phyloP scores from a whole-genome alignment of 64 coral and sea anemone species.

The Cladopsammia gracilis region DNA sequence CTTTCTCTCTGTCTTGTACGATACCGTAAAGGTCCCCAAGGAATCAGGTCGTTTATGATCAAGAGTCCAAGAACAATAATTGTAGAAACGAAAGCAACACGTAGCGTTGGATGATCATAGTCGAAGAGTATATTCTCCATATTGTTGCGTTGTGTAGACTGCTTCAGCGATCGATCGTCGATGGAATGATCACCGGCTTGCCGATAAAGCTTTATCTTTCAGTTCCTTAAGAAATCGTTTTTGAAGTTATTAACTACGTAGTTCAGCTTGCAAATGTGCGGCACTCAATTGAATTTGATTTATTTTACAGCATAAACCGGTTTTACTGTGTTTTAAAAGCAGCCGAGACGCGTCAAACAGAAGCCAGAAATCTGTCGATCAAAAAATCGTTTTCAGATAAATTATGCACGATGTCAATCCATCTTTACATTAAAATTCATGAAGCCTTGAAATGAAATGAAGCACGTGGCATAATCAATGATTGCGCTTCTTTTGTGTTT shows the following conservation, averaged over 20 bases:
- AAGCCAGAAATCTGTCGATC: neutral
- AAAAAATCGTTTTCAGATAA: neutral
- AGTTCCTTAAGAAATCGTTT: no score
- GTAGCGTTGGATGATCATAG: slow-evolving; percentile 61
- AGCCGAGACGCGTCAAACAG: neutral
- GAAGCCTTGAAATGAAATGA: neutral
- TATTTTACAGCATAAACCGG: no score
- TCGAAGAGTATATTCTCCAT: slow-evolving; percentile 32
- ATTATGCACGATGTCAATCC: slow-evolving; percentile 9
- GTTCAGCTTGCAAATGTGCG: no score
- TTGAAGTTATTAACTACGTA: no score
- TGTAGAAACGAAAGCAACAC: slow-evolving; percentile 61
- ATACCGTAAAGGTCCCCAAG: slow-evolving; percentile 53
- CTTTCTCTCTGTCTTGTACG: slow-evolving; percentile 54
- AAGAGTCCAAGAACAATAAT: slow-evolving; percentile 64
- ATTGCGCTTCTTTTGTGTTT: no score
- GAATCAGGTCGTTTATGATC: slow-evolving; percentile 65
- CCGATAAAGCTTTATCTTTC: no score
- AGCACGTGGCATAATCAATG: no score
- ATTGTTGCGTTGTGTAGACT: neutral
- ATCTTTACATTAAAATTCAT: neutral
- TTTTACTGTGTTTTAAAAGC: neutral
- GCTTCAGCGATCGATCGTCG: neutral
- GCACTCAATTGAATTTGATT: no score
- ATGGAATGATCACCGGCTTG: no score